phyloP scores from a whole-genome alignment of 2,888 invertebrate genomes.

The Mantis religiosa region DNA sequence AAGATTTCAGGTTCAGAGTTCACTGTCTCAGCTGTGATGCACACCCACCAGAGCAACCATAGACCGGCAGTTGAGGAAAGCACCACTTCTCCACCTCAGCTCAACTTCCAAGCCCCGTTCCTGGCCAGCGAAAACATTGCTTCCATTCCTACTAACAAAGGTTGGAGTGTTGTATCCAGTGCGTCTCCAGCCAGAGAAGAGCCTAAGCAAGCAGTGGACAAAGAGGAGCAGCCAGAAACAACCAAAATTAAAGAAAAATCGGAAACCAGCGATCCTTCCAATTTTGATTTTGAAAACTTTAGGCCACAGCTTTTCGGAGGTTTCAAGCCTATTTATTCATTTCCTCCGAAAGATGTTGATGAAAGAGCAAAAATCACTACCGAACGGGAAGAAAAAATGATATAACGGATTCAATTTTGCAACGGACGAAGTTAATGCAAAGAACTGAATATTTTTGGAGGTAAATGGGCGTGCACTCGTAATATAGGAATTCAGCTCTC shows the following conservation, averaged over 20 bases:
- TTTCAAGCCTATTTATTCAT: conserved; percentile 56
- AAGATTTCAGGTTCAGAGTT: conserved; percentile 38
- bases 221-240: conserved; percentile 31
- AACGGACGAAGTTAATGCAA: neutral
- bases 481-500: neutral
- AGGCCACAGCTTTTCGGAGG: conserved; percentile 66
- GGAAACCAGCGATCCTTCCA: conserved; percentile 40
- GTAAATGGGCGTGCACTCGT: neutral
- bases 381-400: conserved; percentile 27
- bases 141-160: conserved; percentile 51
- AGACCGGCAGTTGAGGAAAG: conserved; percentile 1
- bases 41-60: conserved; percentile 39
- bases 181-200: neutral
- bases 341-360: conserved; percentile 29
- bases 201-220: conserved; percentile 21
- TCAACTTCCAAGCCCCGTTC: conserved; percentile 34
- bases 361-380: conserved; percentile 4
- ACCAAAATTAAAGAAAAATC: conserved; percentile 27
- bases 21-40: conserved; percentile 46
- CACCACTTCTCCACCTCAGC: conserved; percentile 18
- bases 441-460: neutral
- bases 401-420: neutral
- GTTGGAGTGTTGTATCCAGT: conserved; percentile 54
- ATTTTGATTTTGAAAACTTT: conserved; percentile 62
- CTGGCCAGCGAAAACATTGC: conserved; percentile 58